phyloP scores from a whole-genome alignment of 2,113 vertebrate species.

The Platichthys flesus region DNA sequence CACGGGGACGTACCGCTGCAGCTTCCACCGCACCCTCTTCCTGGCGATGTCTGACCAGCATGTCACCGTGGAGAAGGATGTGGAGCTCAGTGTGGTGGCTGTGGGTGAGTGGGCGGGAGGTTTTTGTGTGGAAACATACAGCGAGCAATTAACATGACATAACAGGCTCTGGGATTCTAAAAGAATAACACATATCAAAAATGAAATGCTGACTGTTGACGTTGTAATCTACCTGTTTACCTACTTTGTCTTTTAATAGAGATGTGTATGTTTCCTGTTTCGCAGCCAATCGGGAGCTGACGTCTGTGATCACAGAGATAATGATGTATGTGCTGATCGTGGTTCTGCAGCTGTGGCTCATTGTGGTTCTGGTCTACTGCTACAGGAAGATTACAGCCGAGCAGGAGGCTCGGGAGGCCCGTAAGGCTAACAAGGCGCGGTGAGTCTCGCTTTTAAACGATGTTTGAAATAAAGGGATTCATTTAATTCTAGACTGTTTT shows the following conservation, averaged over 20 bases:
- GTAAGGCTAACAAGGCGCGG: slow-evolving; percentile 74
- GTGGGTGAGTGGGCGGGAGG: slow-evolving; percentile 75
- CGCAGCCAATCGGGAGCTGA: slow-evolving; percentile 86
- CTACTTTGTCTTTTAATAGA: no score
- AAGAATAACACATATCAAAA: not conserved
- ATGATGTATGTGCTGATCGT: slow-evolving; percentile 92
- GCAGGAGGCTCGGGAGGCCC: slow-evolving; percentile 78
- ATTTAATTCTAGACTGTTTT: not conserved
- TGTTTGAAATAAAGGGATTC: not conserved
- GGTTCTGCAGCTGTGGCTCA: slow-evolving; percentile 90
- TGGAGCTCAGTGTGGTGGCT: slow-evolving; percentile 85
- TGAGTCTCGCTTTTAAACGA: slow-evolving; percentile 66
- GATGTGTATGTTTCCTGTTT: slow-evolving; percentile 3
- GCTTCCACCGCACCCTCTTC: slow-evolving; percentile 83
- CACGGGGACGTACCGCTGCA: slow-evolving; percentile 86
- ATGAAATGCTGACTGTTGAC: not conserved
- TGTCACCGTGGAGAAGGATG: slow-evolving; percentile 82
- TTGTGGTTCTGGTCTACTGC: slow-evolving; percentile 88
- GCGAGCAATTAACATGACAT: no score
- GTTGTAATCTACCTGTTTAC: no score
- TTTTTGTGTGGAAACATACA: not conserved
- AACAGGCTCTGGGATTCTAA: no score
- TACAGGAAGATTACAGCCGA: slow-evolving; percentile 89
- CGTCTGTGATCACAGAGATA: slow-evolving; percentile 88
- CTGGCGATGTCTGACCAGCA: slow-evolving; percentile 64